Percentiles rank a stretch among this genome's conserved stretches.
These are phyloP conservation scores for Hycleus cichorii DNA, from an alignment of 1,140 invertebrate genomes.

Conservation along the genomic window DNA sequence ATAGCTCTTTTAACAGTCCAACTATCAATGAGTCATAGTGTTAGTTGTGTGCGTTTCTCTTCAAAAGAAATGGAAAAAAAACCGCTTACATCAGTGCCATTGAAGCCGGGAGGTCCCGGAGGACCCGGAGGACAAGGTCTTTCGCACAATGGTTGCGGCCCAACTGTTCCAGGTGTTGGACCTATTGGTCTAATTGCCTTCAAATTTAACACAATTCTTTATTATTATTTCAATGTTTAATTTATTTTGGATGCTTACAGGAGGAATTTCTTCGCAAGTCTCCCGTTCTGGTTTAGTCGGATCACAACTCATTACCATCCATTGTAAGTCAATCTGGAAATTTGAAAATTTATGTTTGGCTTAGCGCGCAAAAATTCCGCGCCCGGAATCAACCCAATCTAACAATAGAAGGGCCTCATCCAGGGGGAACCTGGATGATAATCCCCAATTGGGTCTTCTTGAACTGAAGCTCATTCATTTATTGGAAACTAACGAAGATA, in stretches of 20 bases:
- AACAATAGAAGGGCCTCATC: slow-evolving; percentile 26
- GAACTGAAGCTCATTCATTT: background rate
- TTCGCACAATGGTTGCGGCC: slow-evolving; percentile 23
- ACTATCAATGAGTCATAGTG: background rate
- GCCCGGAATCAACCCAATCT: slow-evolving; percentile 6
- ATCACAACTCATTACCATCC: slow-evolving; percentile 73
- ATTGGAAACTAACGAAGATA: background rate
- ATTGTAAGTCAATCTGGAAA: slow-evolving; percentile 68
- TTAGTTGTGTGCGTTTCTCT: background rate
- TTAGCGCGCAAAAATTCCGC: background rate
- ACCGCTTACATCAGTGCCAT: slow-evolving; percentile 48
- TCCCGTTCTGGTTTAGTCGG: slow-evolving; percentile 61
- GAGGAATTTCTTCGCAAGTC: slow-evolving; percentile 62
- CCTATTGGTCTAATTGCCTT: slow-evolving; percentile 6
- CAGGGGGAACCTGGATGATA: slow-evolving; percentile 58
- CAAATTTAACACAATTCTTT: background rate
- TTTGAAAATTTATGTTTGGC: slow-evolving; percentile 8
- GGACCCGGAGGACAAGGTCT: slow-evolving; percentile 52
- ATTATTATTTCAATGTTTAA: too few relatives aligned
- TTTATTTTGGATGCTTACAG: slow-evolving; percentile 33
- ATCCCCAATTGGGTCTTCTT: slow-evolving; percentile 30
- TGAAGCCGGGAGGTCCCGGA: slow-evolving; percentile 50
- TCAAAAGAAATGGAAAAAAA: background rate
- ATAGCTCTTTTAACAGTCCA: slow-evolving; percentile 28
- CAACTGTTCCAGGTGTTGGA: background rate